A percentile compares a stretch with the other conserved stretches of the same genome.
Conservation (phyloP, 2,888 invertebrate genomes). For the Drosophila mulleri region DNA sequence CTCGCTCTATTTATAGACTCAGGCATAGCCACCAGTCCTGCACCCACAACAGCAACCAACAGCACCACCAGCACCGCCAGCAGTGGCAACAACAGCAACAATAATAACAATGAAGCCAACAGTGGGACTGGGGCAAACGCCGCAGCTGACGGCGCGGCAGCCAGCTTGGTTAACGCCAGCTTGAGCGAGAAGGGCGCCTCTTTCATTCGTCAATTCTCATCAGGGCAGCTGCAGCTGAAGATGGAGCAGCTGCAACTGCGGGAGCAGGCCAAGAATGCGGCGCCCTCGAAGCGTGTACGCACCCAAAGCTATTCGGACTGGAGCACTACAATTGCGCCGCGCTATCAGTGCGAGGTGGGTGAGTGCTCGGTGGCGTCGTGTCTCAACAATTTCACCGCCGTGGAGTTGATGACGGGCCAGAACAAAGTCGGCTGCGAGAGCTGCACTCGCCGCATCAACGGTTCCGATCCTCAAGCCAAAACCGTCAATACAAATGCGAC, state of each 20-base stretch:
- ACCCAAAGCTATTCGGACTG: slow-evolving; percentile 85
- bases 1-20: slow-evolving; percentile 73
- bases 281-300: slow-evolving; percentile 78
- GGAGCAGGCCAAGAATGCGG: slow-evolving; percentile 25
- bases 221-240: slow-evolving; percentile 42
- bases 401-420: slow-evolving; percentile 95
- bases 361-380: slow-evolving; percentile 95
- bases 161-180: slow-evolving; percentile 79
- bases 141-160: slow-evolving; percentile 35
- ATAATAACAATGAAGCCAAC: slow-evolving; percentile 3
- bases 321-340: slow-evolving; percentile 87
- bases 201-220: slow-evolving; percentile 75
- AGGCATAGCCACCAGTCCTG: slow-evolving; percentile 84
- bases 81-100: slow-evolving; percentile 15
- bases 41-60: slow-evolving; percentile 66
- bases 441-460: slow-evolving; percentile 92
- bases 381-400: slow-evolving; percentile 95
- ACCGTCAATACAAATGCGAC: slow-evolving; percentile 93
- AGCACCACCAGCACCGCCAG: slow-evolving; percentile 43
- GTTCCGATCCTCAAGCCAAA: slow-evolving; percentile 89
- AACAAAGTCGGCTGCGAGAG: slow-evolving; percentile 97
- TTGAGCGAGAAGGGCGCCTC: slow-evolving; percentile 83
- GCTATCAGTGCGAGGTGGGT: slow-evolving; percentile 91
- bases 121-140: neutral
- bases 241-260: slow-evolving; percentile 26